phyloP scores from a whole-genome alignment of 1,140 invertebrate species.

The Drosophila asahinai region DNA sequence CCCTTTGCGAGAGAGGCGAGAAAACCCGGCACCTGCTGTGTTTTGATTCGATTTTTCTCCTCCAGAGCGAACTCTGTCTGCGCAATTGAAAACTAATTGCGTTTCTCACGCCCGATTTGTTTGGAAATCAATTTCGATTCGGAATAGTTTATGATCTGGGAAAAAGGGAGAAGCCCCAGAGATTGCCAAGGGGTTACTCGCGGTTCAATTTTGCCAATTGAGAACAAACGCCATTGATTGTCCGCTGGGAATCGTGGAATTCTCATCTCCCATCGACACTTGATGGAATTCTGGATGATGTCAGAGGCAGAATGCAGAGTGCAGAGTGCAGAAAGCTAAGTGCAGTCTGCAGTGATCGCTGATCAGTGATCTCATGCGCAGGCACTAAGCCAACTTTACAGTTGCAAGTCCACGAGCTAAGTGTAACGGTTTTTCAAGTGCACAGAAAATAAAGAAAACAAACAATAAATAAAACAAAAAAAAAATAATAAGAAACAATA shows the following conservation, averaged over 20 bases:
- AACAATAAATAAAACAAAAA: constrained; percentile 24
- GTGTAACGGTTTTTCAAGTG: constrained; percentile 60
- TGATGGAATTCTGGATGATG: constrained; percentile 23
- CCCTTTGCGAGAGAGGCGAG: background rate
- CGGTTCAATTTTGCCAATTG: constrained; percentile 10
- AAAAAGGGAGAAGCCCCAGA: background rate
- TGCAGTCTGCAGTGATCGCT: background rate
- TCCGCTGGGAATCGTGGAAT: constrained; percentile 3
- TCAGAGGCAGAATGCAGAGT: constrained; percentile 20
- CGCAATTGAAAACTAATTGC: constrained; percentile 57
- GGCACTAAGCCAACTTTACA: constrained; percentile 20
- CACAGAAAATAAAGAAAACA: constrained; percentile 15
- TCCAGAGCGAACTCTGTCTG: background rate
- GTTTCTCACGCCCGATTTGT: constrained; percentile 67
- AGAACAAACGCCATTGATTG: constrained; percentile 50
- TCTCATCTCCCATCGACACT: background rate
- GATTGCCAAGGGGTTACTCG: background rate
- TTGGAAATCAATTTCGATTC: constrained; percentile 58
- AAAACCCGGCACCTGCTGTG: constrained; percentile 42
- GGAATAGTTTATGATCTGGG: constrained; percentile 38
- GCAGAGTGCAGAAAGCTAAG: background rate
- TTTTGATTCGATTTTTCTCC: constrained; percentile 4
- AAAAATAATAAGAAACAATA: constrained; percentile 25
- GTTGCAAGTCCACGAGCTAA: constrained; percentile 31
- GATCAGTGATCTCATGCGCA: constrained; percentile 33